phyloP scores from a whole-genome alignment of 2,888 invertebrate genomes.

The Timema podura region DNA sequence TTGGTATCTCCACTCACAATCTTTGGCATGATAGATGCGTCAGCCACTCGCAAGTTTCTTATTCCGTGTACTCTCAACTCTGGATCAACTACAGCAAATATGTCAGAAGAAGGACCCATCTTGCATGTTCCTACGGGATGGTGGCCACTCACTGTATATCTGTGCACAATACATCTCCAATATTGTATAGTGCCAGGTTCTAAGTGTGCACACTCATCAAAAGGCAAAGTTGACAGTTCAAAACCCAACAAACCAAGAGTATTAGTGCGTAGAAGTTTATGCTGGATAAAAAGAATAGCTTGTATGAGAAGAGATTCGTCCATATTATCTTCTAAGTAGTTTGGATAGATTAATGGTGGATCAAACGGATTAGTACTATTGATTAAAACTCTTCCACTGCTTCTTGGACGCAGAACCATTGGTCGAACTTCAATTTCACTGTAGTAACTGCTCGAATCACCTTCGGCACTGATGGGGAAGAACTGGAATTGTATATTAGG shows the following conservation, averaged over 20 bases:
- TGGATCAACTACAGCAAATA: conserved; percentile 74
- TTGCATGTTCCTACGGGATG: conserved; percentile 82
- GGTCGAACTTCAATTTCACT: conserved; percentile 72
- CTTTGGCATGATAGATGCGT: conserved; percentile 84
- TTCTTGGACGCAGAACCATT: conserved; percentile 76
- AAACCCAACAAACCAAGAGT: conserved; percentile 80
- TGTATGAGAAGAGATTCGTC: conserved; percentile 76
- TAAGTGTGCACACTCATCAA: conserved; percentile 76
- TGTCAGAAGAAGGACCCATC: conserved; percentile 77
- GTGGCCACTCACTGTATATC: conserved; percentile 77
- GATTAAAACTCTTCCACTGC: conserved; percentile 81
- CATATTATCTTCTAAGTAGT: conserved; percentile 82
- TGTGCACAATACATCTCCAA: conserved; percentile 80
- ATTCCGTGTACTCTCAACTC: conserved; percentile 73
- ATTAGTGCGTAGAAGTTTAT: conserved; percentile 63
- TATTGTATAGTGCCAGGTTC: conserved; percentile 73
- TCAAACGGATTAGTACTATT: conserved; percentile 75
- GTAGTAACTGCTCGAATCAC: conserved; percentile 77
- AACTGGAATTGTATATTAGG: conserved; percentile 88
- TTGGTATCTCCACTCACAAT: conserved; percentile 89
- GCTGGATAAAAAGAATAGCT: conserved; percentile 40
- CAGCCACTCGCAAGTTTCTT: conserved; percentile 70
- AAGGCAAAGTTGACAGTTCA: conserved; percentile 68
- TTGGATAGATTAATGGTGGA: conserved; percentile 83
- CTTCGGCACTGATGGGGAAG: conserved; percentile 77